Evolutionary conservation across 2,113 vertebrate species (phyloP), one percentile per base, ranked within the genome.

Genomic region (Mirounga angustirostris): DNA sequence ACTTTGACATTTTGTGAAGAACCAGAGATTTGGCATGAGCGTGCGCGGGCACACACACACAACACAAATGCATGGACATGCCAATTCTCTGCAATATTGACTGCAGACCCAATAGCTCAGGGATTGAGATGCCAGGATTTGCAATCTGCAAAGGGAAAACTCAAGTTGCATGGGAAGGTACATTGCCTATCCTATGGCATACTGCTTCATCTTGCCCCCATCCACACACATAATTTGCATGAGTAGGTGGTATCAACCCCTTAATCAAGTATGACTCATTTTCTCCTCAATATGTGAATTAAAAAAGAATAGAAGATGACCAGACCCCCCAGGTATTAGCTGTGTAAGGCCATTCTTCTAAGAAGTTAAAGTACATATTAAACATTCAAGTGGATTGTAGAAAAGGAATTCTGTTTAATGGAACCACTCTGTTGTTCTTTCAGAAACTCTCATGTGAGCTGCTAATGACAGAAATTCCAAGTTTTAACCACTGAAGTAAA

Each of bases 181-280:
- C 4, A 2, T 28, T 91, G 76, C 43, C 76, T 18, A 83, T 43
- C 30, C 73, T n/a, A n/a, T 30, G 65, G 61, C 69, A 71, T 83
- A 83, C 24, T 52, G 13, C 40, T 84, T 50, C 24, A 28, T 36
- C 19, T 30, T 89, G 76, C 28, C 52, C 16, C 5, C 50, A 0
- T 69, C 79, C 89, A 93, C 33, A 85, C 83, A 96, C 73, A 86
- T 54, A 84, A 92, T 96, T 97, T 97, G 59, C 88, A 82, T 88
- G 73, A 96, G 89, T 95, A 97, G 87, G 95, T 93, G 85, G 69
- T 74, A 63, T 94, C 79, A 95, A 94, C 33, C 86, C 73, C 43
- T 96, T 97, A 84, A 94, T 98, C 82, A 93, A 89, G 5, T 28
- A 10, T 98, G 95, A 98, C 24, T 98, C 97, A 96, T 96, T 95